Evolutionary conservation across 1,140 invertebrate genomes (phyloP).

Genomic region (Trichoplusia ni): DNA sequence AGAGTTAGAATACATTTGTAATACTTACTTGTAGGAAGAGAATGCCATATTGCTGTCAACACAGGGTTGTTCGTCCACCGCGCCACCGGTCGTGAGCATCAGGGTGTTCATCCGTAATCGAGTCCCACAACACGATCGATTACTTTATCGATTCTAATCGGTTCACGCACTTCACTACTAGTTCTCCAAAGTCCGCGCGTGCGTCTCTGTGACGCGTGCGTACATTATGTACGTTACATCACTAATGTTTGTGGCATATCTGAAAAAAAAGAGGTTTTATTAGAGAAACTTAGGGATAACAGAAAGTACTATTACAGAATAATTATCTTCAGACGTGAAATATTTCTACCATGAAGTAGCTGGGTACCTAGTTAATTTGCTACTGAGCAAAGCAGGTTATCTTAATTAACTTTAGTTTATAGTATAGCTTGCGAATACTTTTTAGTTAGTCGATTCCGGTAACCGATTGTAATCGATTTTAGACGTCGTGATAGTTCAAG

Average conservation of each 20-base stretch:
- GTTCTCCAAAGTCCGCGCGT: constrained; percentile 42
- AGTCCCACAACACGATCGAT: constrained; percentile 36
- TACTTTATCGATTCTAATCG: constrained; percentile 37
- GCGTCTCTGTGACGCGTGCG: constrained; percentile 54
- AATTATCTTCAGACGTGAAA: too few species aligned
- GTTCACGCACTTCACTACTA: constrained; percentile 58
- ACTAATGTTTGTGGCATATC: constrained; percentile 47
- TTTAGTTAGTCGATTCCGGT: neutral
- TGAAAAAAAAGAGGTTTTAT: constrained; percentile 41
- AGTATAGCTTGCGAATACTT: neutral
- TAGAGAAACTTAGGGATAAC: too few species aligned
- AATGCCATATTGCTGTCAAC: constrained; percentile 75
- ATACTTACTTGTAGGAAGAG: constrained; percentile 72
- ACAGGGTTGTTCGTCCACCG: constrained; percentile 69
- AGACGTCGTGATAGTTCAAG: constrained; percentile 19
- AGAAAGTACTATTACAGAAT: too few species aligned
- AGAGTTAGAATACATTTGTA: neutral
- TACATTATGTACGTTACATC: constrained; percentile 62
- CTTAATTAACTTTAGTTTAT: too few species aligned
- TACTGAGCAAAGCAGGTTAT: too few species aligned
- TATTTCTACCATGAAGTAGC: too few species aligned
- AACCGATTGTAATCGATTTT: neutral
- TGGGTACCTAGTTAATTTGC: too few species aligned
- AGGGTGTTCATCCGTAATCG: constrained; percentile 71
- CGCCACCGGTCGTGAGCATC: constrained; percentile 71